phyloP scores from a whole-genome alignment of 1,140 invertebrate genomes.

The Capitella teleta region DNA sequence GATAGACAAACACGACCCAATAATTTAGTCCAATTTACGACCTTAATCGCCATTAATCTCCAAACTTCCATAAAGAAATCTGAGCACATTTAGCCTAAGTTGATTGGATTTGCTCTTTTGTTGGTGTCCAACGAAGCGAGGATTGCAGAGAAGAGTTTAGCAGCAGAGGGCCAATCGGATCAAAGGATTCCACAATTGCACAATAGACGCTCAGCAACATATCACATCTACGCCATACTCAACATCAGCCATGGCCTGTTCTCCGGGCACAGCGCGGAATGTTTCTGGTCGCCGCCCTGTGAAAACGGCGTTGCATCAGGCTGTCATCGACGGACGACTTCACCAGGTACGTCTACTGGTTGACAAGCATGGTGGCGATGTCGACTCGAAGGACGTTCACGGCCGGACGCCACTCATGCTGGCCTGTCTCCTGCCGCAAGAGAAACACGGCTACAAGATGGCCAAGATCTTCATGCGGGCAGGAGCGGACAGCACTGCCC shows the following conservation, averaged over 20 bases:
- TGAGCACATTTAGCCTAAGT: too few species aligned
- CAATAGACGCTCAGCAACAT: too few species aligned
- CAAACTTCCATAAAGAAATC: too few species aligned
- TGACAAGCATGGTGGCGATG: constrained; percentile 22
- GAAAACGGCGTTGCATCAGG: constrained; percentile 37
- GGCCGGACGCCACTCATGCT: constrained; percentile 36
- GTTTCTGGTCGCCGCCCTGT: constrained; percentile 18
- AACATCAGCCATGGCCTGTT: not conserved
- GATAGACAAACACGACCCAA: too few species aligned
- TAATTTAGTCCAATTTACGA: too few species aligned
- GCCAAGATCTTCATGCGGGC: constrained; percentile 25
- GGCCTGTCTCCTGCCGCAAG: constrained; percentile 27
- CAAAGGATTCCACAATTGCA: too few species aligned
- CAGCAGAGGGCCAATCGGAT: too few species aligned
- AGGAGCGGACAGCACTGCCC: constrained; percentile 21
- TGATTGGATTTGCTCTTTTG: too few species aligned
- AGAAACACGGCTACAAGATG: constrained; percentile 29
- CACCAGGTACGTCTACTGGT: constrained; percentile 34
- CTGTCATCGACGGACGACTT: constrained; percentile 30
- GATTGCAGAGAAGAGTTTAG: too few species aligned
- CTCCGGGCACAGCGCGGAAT: not conserved
- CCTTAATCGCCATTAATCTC: too few species aligned
- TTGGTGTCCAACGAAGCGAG: too few species aligned
- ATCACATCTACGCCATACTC: too few species aligned
- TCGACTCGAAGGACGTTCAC: constrained; percentile 28